A percentile compares a stretch with the other conserved stretches of the same genome.
phyloP scores from a whole-genome alignment of 2,113 vertebrate species.

The Lepisosteus oculatus region DNA sequence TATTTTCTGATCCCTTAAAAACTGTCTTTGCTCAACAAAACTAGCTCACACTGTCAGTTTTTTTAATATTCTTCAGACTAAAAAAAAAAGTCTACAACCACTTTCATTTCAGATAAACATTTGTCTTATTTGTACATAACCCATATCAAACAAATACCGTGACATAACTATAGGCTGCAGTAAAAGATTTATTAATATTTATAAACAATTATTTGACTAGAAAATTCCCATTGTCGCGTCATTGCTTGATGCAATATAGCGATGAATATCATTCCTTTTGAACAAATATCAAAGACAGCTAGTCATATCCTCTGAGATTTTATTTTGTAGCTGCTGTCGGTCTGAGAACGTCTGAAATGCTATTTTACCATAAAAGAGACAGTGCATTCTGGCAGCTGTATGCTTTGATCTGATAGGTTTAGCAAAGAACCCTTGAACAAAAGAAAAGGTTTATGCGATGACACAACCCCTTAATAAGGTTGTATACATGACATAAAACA shows the following conservation, averaged over 20 bases:
- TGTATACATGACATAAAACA: neutral
- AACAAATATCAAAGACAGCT: constrained; percentile 52
- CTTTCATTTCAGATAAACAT: neutral
- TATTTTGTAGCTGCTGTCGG: constrained; percentile 44
- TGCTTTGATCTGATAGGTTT: constrained; percentile 39
- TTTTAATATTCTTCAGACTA: constrained; percentile 30
- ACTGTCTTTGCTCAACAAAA: neutral
- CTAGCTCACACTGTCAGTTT: constrained; percentile 34
- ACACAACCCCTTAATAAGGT: neutral
- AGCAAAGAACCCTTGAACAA: constrained; percentile 1
- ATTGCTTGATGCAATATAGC: constrained; percentile 60
- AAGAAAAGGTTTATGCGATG: neutral
- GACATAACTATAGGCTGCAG: constrained; percentile 35
- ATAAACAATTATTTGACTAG: constrained; percentile 59
- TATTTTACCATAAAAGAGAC: constrained; percentile 18
- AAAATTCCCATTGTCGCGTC: constrained; percentile 56
- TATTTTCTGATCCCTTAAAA: neutral
- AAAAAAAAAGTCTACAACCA: constrained; percentile 24
- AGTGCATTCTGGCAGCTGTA: constrained; percentile 25
- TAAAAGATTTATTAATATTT: constrained; percentile 68
- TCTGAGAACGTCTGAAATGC: constrained; percentile 40
- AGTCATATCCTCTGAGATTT: constrained; percentile 38
- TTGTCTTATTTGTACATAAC: constrained; percentile 32
- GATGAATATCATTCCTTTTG: constrained; percentile 52
- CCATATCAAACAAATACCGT: constrained; percentile 44